Percentiles rank a stretch among this genome's conserved stretches.
Evolutionary conservation across 1,140 invertebrate species (phyloP).

Genomic region (Drosophila rufa): DNA sequence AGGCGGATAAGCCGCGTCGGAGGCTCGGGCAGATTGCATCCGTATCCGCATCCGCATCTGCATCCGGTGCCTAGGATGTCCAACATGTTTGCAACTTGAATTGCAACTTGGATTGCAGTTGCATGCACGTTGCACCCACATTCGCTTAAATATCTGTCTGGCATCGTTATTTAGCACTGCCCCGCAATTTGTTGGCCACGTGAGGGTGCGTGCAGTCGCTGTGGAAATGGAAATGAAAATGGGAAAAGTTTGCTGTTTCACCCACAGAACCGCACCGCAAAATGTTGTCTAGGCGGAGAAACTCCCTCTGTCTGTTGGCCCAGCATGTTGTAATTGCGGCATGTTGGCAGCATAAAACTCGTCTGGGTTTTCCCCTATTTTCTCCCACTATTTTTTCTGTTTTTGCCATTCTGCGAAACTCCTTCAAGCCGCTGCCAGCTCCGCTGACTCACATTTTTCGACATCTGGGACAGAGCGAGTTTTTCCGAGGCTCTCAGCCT

Average conservation of each 20-base stretch:
- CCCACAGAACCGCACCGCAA: slow-evolving; percentile 30
- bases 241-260: slow-evolving; percentile 36
- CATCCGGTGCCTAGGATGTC: slow-evolving; percentile 23
- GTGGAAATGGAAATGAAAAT: slow-evolving; percentile 33
- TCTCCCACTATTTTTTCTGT: background rate
- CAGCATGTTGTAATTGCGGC: slow-evolving; percentile 64
- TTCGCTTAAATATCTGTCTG: slow-evolving; percentile 30
- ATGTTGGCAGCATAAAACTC: slow-evolving; percentile 45
- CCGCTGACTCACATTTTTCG: slow-evolving; percentile 44
- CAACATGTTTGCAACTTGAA: slow-evolving; percentile 16
- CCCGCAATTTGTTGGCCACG: slow-evolving; percentile 41
- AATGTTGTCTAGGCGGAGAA: slow-evolving; percentile 17
- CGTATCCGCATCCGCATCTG: slow-evolving; percentile 35
- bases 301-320: slow-evolving; percentile 25
- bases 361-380: slow-evolving; percentile 9
- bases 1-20: slow-evolving; percentile 18
- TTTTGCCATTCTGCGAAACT: slow-evolving; percentile 29
- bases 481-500: slow-evolving; percentile 16
- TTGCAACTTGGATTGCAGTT: slow-evolving; percentile 22
- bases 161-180: slow-evolving; percentile 50
- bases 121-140: slow-evolving; percentile 13
- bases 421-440: slow-evolving; percentile 24
- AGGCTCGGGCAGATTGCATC: slow-evolving; percentile 37
- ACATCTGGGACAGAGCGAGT: slow-evolving; percentile 40
- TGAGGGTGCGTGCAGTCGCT: slow-evolving; percentile 12